Evolutionary conservation across 2,888 invertebrate species (phyloP).

Genomic region (Aphidius colemani): DNA sequence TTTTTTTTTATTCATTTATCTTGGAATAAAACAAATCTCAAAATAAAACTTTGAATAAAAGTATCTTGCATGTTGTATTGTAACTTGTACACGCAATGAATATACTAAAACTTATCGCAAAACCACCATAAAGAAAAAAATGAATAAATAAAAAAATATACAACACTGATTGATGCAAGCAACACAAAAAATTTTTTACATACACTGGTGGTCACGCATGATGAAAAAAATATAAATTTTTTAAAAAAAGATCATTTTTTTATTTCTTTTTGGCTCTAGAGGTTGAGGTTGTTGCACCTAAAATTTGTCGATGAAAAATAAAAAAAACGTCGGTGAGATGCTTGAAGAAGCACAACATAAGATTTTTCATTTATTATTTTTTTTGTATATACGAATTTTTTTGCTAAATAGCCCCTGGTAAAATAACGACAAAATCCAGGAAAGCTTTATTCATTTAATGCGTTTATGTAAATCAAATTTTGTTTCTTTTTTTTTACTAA

Average conservation of each 20-base stretch:
- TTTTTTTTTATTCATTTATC: conserved; percentile 13
- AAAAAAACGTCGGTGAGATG: conserved; percentile 26
- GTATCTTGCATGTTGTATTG: conserved; percentile 29
- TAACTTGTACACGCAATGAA: conserved; percentile 33
- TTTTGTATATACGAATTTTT: neutral
- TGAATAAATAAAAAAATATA: conserved; percentile 3
- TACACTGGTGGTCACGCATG: conserved; percentile 51
- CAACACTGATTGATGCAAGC: conserved; percentile 22
- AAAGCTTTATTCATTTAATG: conserved; percentile 1
- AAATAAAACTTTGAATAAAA: conserved; percentile 53
- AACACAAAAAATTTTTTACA: conserved; percentile 28
- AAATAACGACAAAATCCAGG: conserved; percentile 11
- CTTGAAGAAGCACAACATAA: conserved; percentile 12
- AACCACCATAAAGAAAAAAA: conserved; percentile 15
- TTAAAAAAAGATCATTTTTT: conserved; percentile 19
- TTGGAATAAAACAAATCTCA: conserved; percentile 49
- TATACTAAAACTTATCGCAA: conserved; percentile 7
- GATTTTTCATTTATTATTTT: neutral
- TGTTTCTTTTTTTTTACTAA: too few relatives aligned
- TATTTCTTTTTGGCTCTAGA: conserved; percentile 49
- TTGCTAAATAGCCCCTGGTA: conserved; percentile 5
- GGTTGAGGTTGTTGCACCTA: conserved; percentile 58
- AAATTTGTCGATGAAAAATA: conserved; percentile 45
- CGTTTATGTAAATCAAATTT: neutral
- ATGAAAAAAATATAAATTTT: conserved; percentile 34